phyloP scores from a whole-genome alignment of 2,888 invertebrate genomes.

The Cantharis flavilabris region DNA sequence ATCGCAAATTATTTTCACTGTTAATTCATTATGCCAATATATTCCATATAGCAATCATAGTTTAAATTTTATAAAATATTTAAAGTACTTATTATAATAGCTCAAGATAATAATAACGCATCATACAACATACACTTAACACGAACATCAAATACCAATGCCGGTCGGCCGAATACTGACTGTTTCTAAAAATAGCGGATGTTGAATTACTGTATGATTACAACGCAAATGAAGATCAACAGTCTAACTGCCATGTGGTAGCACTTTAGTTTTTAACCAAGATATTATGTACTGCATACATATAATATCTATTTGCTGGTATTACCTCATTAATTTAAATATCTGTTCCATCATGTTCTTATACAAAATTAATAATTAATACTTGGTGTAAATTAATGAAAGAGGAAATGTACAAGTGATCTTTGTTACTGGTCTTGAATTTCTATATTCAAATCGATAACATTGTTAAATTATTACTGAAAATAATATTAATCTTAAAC shows the following conservation, averaged over 20 bases:
- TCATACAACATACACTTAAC: neutral
- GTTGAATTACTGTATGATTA: neutral
- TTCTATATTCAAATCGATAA: neutral
- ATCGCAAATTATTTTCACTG: neutral
- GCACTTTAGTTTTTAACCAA: neutral
- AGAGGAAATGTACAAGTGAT: neutral
- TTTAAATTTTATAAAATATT: slow-evolving; percentile 9
- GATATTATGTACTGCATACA: neutral
- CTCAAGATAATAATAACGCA: too few relatives aligned
- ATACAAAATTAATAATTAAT: neutral
- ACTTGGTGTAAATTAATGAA: neutral
- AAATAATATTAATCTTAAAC: neutral
- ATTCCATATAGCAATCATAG: neutral
- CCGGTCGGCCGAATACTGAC: slow-evolving; percentile 28
- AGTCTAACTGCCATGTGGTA: neutral
- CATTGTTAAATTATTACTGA: neutral
- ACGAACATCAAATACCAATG: slow-evolving; percentile 11
- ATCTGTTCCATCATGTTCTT: neutral
- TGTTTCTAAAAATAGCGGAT: slow-evolving; percentile 32
- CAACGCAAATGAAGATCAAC: neutral
- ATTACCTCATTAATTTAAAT: neutral
- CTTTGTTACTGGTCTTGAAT: neutral
- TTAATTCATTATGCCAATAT: neutral
- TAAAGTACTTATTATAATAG: too few relatives aligned
- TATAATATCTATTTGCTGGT: neutral